Conservation (phyloP, 2,113 vertebrate genomes). For the Mirounga angustirostris region DNA sequence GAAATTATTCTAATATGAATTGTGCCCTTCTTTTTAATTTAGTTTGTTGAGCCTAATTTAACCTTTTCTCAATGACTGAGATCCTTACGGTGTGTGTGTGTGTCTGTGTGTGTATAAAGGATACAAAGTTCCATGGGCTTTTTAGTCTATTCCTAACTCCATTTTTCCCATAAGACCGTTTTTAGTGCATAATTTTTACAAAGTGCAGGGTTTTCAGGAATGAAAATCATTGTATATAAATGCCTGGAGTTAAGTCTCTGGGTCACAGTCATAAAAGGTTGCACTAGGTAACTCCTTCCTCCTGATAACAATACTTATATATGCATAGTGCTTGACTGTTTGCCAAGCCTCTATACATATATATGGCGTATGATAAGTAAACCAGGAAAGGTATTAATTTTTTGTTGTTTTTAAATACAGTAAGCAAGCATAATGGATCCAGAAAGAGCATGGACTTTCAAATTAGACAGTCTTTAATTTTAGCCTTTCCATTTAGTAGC, state of each 20-base stretch:
- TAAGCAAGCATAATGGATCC: neutral
- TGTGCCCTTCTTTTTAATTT: neutral
- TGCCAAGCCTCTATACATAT: neutral
- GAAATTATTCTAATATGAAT: slow-evolving; percentile 44
- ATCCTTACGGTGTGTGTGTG: neutral
- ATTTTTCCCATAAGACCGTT: neutral
- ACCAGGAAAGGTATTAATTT: neutral
- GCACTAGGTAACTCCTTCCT: neutral
- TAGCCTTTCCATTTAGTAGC: slow-evolving; percentile 35
- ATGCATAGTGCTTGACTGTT: neutral
- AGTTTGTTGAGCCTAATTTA: slow-evolving; percentile 3
- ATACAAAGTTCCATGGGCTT: neutral
- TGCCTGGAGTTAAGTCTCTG: neutral
- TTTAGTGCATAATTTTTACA: slow-evolving; percentile 44
- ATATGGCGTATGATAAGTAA: neutral
- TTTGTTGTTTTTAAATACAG: slow-evolving; percentile 17
- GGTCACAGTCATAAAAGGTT: neutral
- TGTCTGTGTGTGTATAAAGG: neutral
- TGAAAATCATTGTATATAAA: neutral
- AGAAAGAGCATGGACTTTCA: slow-evolving; percentile 31
- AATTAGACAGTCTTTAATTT: slow-evolving; percentile 14
- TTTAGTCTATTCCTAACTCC: slow-evolving; percentile 29
- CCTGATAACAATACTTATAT: neutral
- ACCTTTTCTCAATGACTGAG: neutral
- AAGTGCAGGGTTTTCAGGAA: neutral